Evolutionary conservation across 1,140 invertebrate species (phyloP).

Genomic region (Euwallacea similis): DNA sequence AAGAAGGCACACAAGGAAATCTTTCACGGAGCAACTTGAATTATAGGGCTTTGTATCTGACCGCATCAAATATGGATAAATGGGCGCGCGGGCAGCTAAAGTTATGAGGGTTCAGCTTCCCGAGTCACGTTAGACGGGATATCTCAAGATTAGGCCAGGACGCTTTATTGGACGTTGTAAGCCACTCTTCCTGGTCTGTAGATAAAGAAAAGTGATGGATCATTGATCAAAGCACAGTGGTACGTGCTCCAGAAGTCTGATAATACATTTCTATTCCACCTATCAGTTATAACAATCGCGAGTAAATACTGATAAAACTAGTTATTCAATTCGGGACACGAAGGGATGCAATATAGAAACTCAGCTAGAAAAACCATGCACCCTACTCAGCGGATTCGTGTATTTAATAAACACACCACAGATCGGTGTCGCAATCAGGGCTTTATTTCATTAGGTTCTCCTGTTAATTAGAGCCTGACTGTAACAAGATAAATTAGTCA

Average conservation of each 20-base stretch:
- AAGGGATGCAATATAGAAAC: too few relatives aligned
- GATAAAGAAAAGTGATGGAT: slow-evolving; percentile 41
- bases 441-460: slow-evolving; percentile 32
- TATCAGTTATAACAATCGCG: too few relatives aligned
- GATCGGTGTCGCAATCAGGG: slow-evolving; percentile 34
- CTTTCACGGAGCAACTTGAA: slow-evolving; percentile 35
- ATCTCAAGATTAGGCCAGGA: slow-evolving; percentile 45
- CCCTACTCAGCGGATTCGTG: slow-evolving; percentile 5
- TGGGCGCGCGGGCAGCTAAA: slow-evolving; percentile 37
- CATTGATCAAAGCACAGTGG: slow-evolving; percentile 20
- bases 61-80: slow-evolving; percentile 46
- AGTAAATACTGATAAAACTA: too few relatives aligned
- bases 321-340: too few relatives aligned
- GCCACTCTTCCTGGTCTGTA: slow-evolving; percentile 44
- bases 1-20: slow-evolving; percentile 19
- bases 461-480: slow-evolving; percentile 26
- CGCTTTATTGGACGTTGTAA: slow-evolving; percentile 49
- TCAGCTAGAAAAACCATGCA: too few relatives aligned
- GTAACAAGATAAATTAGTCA: slow-evolving; percentile 31
- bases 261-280: background rate
- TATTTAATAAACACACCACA: slow-evolving; percentile 31
- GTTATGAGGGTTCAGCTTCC: slow-evolving; percentile 43
- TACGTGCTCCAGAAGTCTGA: slow-evolving; percentile 9
- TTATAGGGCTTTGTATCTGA: slow-evolving; percentile 39
- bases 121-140: slow-evolving; percentile 42